Percentiles rank a stretch among this genome's conserved stretches.
These are phyloP conservation scores for Penaeus chinensis DNA, from an alignment of 1,140 invertebrate genomes.

Conservation along the genomic window DNA sequence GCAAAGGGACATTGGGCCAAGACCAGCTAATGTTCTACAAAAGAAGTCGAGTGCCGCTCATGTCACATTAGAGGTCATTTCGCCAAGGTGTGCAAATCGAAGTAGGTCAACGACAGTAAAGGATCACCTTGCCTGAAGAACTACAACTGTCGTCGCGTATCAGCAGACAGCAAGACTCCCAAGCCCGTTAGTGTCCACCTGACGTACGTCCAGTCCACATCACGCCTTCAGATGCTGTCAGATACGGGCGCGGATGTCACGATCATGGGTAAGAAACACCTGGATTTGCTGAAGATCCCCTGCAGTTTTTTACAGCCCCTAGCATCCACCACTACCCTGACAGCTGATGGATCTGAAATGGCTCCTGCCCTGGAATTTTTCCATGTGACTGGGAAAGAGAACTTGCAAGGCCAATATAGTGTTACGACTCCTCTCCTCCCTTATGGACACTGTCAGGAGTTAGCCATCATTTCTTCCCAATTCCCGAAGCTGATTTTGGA, in stretches of 20 bases:
- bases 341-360: neutral
- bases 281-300: constrained; percentile 1
- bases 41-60: neutral
- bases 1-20: neutral
- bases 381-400: neutral
- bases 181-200: neutral
- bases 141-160: neutral
- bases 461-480: constrained; percentile 19
- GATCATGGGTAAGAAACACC: neutral
- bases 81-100: neutral
- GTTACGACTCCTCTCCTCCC: neutral
- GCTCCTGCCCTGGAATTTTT: constrained; percentile 3
- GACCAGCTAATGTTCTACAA: neutral
- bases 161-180: neutral
- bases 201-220: neutral
- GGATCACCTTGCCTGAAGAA: neutral
- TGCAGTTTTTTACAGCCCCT: neutral
- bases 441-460: constrained; percentile 2
- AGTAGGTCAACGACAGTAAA: neutral
- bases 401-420: neutral
- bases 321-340: neutral
- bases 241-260: neutral
- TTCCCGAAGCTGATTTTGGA: constrained; percentile 16
- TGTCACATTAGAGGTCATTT: neutral
- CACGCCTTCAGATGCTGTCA: neutral